phyloP scores from a whole-genome alignment of 2,113 vertebrate genomes.

The Oceanites oceanicus region DNA sequence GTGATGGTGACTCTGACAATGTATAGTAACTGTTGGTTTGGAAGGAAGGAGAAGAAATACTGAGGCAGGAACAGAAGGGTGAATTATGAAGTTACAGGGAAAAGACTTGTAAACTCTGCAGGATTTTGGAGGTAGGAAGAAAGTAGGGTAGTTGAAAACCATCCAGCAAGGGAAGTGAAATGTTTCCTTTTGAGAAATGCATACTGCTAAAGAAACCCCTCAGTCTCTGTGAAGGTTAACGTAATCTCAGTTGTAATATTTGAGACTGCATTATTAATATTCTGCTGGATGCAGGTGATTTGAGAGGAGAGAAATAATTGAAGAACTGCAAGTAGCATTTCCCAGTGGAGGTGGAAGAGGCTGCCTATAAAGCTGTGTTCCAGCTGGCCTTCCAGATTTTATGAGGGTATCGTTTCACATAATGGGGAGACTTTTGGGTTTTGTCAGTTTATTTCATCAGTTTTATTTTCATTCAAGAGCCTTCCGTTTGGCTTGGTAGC shows the following conservation, averaged over 20 bases:
- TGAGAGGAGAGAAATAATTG: neutral
- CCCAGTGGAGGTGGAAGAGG: neutral
- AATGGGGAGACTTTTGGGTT: neutral
- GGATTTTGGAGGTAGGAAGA: neutral
- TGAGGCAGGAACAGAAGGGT: rapidly evolving
- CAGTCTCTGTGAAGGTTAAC: neutral
- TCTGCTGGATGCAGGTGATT: neutral
- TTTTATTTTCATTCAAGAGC: conserved; percentile 8
- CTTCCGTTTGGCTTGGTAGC: neutral
- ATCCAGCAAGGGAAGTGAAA: neutral
- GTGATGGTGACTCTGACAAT: neutral
- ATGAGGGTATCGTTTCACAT: neutral
- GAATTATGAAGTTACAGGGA: neutral
- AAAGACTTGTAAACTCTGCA: neutral
- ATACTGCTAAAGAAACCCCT: neutral
- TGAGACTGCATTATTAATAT: neutral
- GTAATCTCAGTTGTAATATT: neutral
- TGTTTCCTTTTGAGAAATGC: neutral
- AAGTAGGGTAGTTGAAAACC: neutral
- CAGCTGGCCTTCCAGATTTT: neutral
- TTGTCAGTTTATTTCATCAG: neutral
- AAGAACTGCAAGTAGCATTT: neutral
- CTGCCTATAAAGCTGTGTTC: neutral
- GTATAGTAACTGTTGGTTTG: neutral
- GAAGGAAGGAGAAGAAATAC: neutral